Evolutionary conservation across 2,888 invertebrate species (phyloP), one percentile per base, ranked within the genome.

Genomic region (Cerastoderma edule): DNA sequence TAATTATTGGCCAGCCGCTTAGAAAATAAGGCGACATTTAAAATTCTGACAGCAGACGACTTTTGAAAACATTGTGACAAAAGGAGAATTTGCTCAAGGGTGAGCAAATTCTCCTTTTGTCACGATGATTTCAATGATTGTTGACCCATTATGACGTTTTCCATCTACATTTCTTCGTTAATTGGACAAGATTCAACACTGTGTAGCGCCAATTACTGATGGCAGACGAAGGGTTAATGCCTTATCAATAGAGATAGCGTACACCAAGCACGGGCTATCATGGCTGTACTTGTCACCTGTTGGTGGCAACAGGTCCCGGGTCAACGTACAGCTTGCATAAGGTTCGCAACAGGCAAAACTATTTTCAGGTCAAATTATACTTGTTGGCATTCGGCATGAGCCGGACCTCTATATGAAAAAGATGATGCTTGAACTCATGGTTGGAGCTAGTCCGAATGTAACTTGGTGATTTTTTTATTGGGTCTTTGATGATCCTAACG

Each of bases 91-190:
- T 54, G 54, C 6, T 28, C 4, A 27, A 28, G 28, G 28, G n/a
- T 27, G 8, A 54, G 54, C 28, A 10, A 10, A 28, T 54, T 19
- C 54, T 28, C 54, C 54, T 54, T 54, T 54, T 54, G 27, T 30
- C 24, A 13, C 54, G 28, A 54, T 54, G 54, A 19, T 54, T 54
- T 24, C 54, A 27, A 54, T 6, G 6, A 27, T 28, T 28, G 8
- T 27, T 6, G 5, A 27, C 28, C 6, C 28, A 27, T n/a, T 8
- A 27, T 6, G 10, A 8, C 24, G 24, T 6, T 54, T 54, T 6
- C 8, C 8, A 28, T 5, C 24, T 5, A 28, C 28, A 28, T 27
- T 54, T 27, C 8, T 8, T 30, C 28, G 6, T 27, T 8, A 10
- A 8, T 54, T n/a, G 1, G 19, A 16, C 2, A 46, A 1, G 2